phyloP scores from a whole-genome alignment of 2,888 invertebrate genomes.

The Archips crataeganus region DNA sequence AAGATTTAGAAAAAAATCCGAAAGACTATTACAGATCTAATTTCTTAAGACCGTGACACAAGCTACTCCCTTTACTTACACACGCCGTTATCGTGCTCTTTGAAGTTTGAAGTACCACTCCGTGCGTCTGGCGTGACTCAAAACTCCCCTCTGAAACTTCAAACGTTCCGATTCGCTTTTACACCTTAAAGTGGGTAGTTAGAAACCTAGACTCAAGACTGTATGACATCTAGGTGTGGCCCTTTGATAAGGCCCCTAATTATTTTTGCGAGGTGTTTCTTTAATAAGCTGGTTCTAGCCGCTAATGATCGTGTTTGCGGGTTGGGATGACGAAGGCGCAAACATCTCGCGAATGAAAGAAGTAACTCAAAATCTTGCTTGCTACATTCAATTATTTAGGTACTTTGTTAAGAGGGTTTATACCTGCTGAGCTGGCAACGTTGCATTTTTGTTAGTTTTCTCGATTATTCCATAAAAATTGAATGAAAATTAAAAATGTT shows the following conservation, averaged over 20 bases:
- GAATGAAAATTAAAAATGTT: too few relatives aligned
- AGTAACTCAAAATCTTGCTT: too few relatives aligned
- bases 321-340: not conserved
- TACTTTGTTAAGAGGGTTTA: too few relatives aligned
- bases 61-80: conserved; percentile 22
- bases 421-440: too few relatives aligned
- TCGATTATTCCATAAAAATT: too few relatives aligned
- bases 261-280: conserved; percentile 29
- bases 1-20: too few relatives aligned
- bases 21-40: conserved; percentile 11
- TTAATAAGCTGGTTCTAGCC: conserved; percentile 35
- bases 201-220: conserved; percentile 38
- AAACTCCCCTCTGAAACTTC: conserved; percentile 68
- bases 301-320: conserved; percentile 30
- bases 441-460: too few relatives aligned
- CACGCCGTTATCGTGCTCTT: conserved; percentile 56
- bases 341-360: too few relatives aligned
- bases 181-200: conserved; percentile 70
- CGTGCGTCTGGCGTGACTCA: conserved; percentile 69
- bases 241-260: conserved; percentile 43
- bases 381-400: too few relatives aligned
- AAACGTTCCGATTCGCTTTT: conserved; percentile 78
- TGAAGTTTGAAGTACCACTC: conserved; percentile 77
- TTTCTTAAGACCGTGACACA: conserved; percentile 42
- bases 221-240: conserved; percentile 45